Evolutionary conservation across 2,113 vertebrate species (phyloP), one percentile per base, ranked within the genome.

Genomic region (Hepsetus odoe): DNA sequence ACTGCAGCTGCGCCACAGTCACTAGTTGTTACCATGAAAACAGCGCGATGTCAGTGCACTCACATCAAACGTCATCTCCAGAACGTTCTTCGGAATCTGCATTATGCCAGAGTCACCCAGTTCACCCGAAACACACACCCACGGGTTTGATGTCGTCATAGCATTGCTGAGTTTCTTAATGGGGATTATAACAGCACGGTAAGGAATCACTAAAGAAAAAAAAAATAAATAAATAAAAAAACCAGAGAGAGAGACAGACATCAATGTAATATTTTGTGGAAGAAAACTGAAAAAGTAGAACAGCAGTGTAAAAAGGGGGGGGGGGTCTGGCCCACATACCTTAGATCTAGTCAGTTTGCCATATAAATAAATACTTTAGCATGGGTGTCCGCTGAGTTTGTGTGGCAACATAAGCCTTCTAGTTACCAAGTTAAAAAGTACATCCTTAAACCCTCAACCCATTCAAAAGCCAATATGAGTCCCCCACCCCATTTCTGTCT

Each of bases 101-200:
- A 95, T 94, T 28, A 97, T 85, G 0, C 97, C 96, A 0, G 97
- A 98, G 80, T 98, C 97, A 3, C 97, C 97, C 10, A 98, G 88
- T n/a, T 98, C 96, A 55, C 98, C 98, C 0, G 96, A 98, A 9
- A 98, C 94, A 70, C 97, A 98, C 77, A 99, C 94, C 98, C 98
- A 99, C 0, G 97, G 98, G 79, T 98, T 97, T 0, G 97, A 96
- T 0, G 97, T 98, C 49, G 94, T 97, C 92, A 99, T 98, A 0
- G 95, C 92, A 26, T 98, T 99, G 90, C 97, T 99, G 69, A 99
- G 91, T 80, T 98, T 99, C 88, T 97, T 99, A 89, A 98, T 98
- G 58, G 97, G 97, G 81, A 98, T 95, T 72, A 98, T 97, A 79
- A 97, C 94, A 0, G 95, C 94, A 72, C 96, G 93, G 71, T 99